phyloP scores from a whole-genome alignment of 2,113 vertebrate genomes.

The Asarcornis scutulata region DNA sequence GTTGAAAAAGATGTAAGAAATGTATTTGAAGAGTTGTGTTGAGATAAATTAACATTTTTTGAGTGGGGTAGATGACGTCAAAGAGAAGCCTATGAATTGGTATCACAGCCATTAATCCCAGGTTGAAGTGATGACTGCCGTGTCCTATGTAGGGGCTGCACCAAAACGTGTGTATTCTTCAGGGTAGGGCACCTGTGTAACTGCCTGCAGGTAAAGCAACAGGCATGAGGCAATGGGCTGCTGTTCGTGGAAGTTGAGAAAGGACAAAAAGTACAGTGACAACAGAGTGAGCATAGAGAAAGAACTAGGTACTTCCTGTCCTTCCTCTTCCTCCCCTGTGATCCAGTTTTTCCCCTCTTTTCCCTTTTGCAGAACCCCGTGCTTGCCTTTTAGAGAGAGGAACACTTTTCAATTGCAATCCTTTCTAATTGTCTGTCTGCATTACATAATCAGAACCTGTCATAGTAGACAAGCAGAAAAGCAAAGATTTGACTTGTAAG shows the following conservation, averaged over 20 bases:
- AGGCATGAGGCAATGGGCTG: accelerated
- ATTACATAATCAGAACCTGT: not conserved
- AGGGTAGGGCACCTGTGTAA: not conserved
- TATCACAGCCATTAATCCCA: not conserved
- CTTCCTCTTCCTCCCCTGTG: not conserved
- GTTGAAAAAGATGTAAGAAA: not conserved
- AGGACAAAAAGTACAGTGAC: not conserved
- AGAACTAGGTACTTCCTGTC: accelerated
- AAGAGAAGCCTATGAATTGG: not conserved
- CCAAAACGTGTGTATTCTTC: not conserved
- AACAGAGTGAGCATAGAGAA: not conserved
- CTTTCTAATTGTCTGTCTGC: not conserved
- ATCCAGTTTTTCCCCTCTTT: not conserved
- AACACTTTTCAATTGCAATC: not conserved
- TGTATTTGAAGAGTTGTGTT: not conserved
- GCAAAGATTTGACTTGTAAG: not conserved
- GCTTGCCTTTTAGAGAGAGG: not conserved
- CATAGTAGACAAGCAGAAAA: not conserved
- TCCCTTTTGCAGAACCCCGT: not conserved
- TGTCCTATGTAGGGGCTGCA: accelerated
- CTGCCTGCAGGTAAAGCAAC: not conserved
- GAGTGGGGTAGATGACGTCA: not conserved
- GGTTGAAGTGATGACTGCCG: not conserved
- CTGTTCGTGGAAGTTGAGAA: not conserved
- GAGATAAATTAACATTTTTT: not conserved